phyloP scores from a whole-genome alignment of 2,797 vertebrate species.

The Dryobates pubescens region DNA sequence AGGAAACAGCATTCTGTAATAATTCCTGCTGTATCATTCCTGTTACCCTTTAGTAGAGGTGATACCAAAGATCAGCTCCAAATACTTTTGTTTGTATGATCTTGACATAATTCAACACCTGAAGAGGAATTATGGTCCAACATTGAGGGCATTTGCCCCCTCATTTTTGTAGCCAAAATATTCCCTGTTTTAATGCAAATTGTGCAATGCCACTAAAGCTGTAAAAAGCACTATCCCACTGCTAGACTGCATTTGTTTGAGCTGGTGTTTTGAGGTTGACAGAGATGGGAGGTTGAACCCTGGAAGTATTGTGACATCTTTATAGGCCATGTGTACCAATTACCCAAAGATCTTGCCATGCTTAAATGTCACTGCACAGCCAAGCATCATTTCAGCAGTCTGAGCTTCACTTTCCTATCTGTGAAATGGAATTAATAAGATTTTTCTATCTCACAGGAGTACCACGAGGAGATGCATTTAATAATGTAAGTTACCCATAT shows the following conservation, averaged over 20 bases:
- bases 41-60: neutral
- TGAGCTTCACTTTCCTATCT: neutral
- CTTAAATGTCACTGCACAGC: neutral
- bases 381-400: neutral
- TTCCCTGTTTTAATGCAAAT: neutral
- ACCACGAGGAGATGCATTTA: neutral
- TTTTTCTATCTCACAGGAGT: neutral
- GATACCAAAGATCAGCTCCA: neutral
- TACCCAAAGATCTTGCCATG: neutral
- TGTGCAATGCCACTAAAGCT: neutral
- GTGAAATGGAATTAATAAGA: neutral
- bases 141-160: neutral
- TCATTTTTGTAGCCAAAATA: neutral
- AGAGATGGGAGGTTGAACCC: neutral
- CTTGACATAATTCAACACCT: neutral
- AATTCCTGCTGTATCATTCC: neutral
- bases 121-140: neutral
- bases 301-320: neutral
- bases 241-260: neutral
- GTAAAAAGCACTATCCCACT: neutral
- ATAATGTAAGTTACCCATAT: neutral
- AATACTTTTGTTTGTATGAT: neutral
- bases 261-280: neutral
- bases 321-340: neutral
- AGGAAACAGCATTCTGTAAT: neutral